Base-by-base conservation (phyloP, 2,797 vertebrate genomes). In the Rhinella marina region DNA sequence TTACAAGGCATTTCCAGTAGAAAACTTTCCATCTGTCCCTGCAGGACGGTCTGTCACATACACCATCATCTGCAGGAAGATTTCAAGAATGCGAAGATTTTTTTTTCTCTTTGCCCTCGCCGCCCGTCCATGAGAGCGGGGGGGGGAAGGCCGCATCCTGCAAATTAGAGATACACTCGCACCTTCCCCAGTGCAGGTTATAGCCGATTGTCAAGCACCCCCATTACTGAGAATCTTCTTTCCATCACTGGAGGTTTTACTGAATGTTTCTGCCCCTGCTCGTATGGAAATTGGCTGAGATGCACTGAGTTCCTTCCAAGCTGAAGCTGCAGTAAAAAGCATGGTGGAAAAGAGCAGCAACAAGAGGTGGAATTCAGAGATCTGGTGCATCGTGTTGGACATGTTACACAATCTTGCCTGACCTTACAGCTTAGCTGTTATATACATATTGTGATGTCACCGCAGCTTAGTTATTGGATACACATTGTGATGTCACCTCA, bases 1-100 rank as follows among this genome's bases (percentile, higher is more conserved):
- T 68, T 86, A 79, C 85, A 86, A 70, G 76, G 76, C 32, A 66
- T 70, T 29, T 66, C 62, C 48, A 80, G 50, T 16, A 21, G 85
- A 41, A 78, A 68, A 29, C 48, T 80, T 86, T 81, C 85, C 70
- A 57, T 75, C 68, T 48, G 3, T 70, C 6, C 13, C 56, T 61
- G 57, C 59, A 11, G 17, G 29, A 1, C 8, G 8, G 68, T 68
- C 19, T 6, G 29, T 77, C n/a, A 10, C 25, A 50, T 76, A 72
- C 56, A 77, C n/a, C 9, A 59, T 32, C 14, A 23, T 12, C 50
- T 56, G 3, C 62, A 72, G 59, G 78, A 72, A 61, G 73, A 61
- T 87, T 81, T 87, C 23, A 81, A 81, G 85, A 87, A 87, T 87
- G 64, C 50, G 9, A 19, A 4, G 52, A 68, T 41, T 56, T 17